phyloP scores from a whole-genome alignment of 2,888 invertebrate genomes.

The Nomada fucata region DNA sequence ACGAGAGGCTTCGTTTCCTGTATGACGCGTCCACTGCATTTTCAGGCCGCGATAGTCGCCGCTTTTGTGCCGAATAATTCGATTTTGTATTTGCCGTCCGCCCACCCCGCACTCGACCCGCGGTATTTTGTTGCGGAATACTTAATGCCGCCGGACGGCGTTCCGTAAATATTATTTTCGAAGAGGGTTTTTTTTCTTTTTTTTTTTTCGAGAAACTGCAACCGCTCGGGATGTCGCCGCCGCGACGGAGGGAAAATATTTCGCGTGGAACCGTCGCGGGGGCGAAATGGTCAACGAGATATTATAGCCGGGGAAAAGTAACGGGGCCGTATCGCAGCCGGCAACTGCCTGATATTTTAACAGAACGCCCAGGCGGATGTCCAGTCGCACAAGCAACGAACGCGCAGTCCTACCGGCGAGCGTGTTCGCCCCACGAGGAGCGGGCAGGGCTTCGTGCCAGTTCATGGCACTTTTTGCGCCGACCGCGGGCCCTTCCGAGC shows the following conservation, averaged over 20 bases:
- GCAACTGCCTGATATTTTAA: conserved; percentile 54
- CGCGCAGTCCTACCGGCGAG: conserved; percentile 22
- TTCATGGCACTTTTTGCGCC: conserved; percentile 56
- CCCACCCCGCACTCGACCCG: too few relatives aligned
- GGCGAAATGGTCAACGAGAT: conserved; percentile 26
- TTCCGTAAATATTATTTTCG: neutral
- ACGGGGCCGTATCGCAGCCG: conserved; percentile 42
- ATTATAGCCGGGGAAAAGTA: conserved; percentile 27
- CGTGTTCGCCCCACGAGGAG: conserved; percentile 43
- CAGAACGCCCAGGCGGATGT: conserved; percentile 42
- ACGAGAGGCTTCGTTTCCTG: conserved; percentile 24
- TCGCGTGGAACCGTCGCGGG: neutral
- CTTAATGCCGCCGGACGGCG: neutral
- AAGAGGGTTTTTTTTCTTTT: neutral
- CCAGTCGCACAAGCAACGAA: conserved; percentile 41
- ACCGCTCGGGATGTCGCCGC: neutral
- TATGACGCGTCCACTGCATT: conserved; percentile 5
- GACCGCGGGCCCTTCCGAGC: conserved; percentile 15
- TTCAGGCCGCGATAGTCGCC: neutral
- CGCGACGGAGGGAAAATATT: neutral
- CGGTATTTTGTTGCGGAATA: neutral
- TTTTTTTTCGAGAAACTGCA: neutral
- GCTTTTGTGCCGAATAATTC: conserved; percentile 18
- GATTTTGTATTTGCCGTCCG: neutral
- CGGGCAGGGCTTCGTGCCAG: conserved; percentile 22